These are phyloP conservation scores for Brachionus angularis DNA, from an alignment of 1,140 invertebrate species.

Conservation along the genomic window DNA sequence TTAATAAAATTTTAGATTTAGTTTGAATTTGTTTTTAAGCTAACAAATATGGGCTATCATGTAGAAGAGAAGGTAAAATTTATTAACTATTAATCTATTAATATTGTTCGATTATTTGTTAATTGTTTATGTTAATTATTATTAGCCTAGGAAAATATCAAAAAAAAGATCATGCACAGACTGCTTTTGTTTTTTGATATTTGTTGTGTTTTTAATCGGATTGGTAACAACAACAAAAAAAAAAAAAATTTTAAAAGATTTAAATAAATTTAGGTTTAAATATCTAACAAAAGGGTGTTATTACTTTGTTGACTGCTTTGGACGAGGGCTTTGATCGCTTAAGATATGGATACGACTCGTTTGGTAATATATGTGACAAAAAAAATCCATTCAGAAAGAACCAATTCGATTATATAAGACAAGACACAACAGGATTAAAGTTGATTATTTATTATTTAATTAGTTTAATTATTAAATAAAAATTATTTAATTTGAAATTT, in stretches of 20 bases:
- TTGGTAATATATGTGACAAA: constrained; percentile 88
- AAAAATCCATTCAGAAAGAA: constrained; percentile 69
- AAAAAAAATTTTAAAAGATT: no score
- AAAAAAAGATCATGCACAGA: constrained; percentile 63
- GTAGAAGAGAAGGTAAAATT: no score
- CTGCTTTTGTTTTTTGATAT: constrained; percentile 72
- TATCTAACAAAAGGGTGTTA: no score
- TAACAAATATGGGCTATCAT: no score
- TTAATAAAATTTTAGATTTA: no score
- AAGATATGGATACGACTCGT: constrained; percentile 87
- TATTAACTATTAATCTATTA: no score
- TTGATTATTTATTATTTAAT: constrained; percentile 52
- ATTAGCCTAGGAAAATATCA: no score
- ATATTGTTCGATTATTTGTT: no score
- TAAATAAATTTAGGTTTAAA: no score
- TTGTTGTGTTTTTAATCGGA: constrained; percentile 73
- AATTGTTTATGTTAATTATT: no score
- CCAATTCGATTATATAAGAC: constrained; percentile 70
- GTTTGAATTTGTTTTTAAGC: no score
- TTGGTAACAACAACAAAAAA: constrained; percentile 65
- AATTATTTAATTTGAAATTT: constrained; percentile 46
- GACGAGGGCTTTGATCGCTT: constrained; percentile 80
- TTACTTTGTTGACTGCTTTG: constrained; percentile 79
- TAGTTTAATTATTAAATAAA: not conserved
- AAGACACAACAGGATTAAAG: constrained; percentile 73